phyloP scores from a whole-genome alignment of 2,888 invertebrate genomes.

The Cantharis nigra region DNA sequence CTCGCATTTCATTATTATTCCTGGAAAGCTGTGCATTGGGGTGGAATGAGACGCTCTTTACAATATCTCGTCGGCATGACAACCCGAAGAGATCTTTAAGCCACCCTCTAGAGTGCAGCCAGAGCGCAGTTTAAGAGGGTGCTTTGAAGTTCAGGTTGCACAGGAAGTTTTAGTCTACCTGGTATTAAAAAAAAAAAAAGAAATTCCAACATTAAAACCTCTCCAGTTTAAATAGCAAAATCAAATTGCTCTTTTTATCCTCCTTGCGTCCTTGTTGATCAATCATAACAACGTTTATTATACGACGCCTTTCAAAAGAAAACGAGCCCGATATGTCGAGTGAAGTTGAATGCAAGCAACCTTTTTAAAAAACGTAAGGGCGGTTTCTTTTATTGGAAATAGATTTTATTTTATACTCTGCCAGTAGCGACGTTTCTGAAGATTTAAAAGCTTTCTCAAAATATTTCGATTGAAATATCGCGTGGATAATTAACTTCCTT shows the following conservation, averaged over 20 bases:
- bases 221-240: conserved; percentile 1
- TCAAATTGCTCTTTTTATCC: conserved; percentile 14
- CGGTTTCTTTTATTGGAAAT: conserved; percentile 17
- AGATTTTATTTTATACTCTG: conserved; percentile 7
- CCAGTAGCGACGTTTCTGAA: not conserved
- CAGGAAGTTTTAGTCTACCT: not conserved
- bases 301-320: conserved; percentile 12
- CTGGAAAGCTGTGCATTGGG: conserved; percentile 41
- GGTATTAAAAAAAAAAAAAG: not conserved
- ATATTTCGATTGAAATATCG: conserved; percentile 1
- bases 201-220: conserved; percentile 2
- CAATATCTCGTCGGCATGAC: conserved; percentile 48
- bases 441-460: conserved; percentile 1
- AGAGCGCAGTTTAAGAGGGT: conserved; percentile 12
- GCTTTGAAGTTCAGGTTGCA: conserved; percentile 2
- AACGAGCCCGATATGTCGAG: conserved; percentile 8
- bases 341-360: conserved; percentile 14
- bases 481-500: conserved; percentile 5
- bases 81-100: conserved; percentile 37
- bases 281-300: conserved; percentile 20
- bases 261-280: conserved; percentile 15
- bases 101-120: conserved; percentile 11
- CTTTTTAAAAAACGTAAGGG: conserved; percentile 13
- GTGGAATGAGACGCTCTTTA: conserved; percentile 43
- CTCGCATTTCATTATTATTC: conserved; percentile 44